Percentiles rank a stretch among this genome's conserved stretches.
Conservation (phyloP, 2,888 invertebrate species). For the Agriotes lineatus region DNA sequence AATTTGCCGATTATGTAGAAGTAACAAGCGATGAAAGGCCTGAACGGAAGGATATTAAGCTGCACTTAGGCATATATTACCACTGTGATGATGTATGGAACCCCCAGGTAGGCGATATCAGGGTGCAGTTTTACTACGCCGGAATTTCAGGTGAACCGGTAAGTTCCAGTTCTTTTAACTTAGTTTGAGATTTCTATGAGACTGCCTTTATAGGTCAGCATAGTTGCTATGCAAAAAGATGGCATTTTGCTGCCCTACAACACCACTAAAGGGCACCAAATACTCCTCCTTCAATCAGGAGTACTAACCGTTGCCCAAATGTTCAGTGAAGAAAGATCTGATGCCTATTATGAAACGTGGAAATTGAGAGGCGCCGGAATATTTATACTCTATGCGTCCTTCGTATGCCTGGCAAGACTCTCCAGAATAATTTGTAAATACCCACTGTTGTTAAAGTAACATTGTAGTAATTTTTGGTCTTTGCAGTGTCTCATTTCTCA, state of each 20-base stretch:
- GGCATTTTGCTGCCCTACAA: slow-evolving; percentile 71
- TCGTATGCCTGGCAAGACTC: slow-evolving; percentile 66
- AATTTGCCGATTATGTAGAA: slow-evolving; percentile 82
- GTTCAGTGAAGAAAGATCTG: slow-evolving; percentile 77
- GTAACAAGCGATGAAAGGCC: slow-evolving; percentile 88
- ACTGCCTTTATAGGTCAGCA: slow-evolving; percentile 59
- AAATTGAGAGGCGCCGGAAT: slow-evolving; percentile 74
- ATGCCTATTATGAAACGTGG: slow-evolving; percentile 73
- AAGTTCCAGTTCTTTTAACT: slow-evolving; percentile 46
- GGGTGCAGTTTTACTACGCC: slow-evolving; percentile 89
- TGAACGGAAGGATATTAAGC: slow-evolving; percentile 82
- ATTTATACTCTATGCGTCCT: slow-evolving; percentile 80
- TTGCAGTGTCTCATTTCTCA: slow-evolving; percentile 56
- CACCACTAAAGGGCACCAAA: slow-evolving; percentile 77
- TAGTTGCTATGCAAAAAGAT: slow-evolving; percentile 63
- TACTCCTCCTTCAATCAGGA: slow-evolving; percentile 82
- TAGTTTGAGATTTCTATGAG: background rate
- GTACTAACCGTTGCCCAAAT: slow-evolving; percentile 79
- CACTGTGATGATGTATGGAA: slow-evolving; percentile 86
- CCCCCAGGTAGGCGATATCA: slow-evolving; percentile 87
- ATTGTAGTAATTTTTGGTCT: slow-evolving; percentile 46
- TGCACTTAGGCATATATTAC: slow-evolving; percentile 89
- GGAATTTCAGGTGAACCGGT: slow-evolving; percentile 74
- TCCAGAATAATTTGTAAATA: slow-evolving; percentile 60
- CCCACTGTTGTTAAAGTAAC: slow-evolving; percentile 18